Evolutionary conservation across 2,888 invertebrate species (phyloP).

Genomic region (Tenthredo distinguenda): DNA sequence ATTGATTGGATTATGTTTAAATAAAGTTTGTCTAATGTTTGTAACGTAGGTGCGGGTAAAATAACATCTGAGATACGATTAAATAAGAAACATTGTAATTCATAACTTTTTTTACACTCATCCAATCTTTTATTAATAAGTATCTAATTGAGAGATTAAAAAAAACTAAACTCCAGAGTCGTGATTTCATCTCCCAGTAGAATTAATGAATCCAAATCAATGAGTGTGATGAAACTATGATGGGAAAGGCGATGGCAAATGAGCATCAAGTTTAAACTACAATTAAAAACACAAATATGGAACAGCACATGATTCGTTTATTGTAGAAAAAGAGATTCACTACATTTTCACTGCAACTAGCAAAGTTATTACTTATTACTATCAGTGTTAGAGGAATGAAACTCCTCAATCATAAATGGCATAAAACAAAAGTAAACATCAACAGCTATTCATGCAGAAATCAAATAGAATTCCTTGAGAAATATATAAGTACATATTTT

Average conservation of each 20-base stretch:
- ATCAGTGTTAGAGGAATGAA: conserved; percentile 5
- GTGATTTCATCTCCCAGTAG: background rate
- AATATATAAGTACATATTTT: background rate
- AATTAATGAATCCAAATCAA: background rate
- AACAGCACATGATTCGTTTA: conserved; percentile 29
- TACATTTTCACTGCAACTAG: conserved; percentile 33
- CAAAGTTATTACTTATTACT: conserved; percentile 18
- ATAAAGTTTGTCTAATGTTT: conserved; percentile 18
- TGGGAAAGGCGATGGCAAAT: conserved; percentile 14
- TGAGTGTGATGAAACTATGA: background rate
- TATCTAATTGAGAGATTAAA: background rate
- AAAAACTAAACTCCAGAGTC: background rate
- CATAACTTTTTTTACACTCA: background rate
- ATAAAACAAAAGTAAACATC: background rate
- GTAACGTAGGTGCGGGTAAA: background rate
- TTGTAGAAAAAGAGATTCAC: conserved; percentile 17
- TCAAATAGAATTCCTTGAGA: background rate
- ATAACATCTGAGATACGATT: background rate
- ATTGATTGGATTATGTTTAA: background rate
- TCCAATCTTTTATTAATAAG: background rate
- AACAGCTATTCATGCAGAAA: conserved; percentile 17
- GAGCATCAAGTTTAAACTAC: conserved; percentile 9
- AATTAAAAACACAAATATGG: conserved; percentile 36
- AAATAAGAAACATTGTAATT: background rate
- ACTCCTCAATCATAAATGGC: background rate